These are phyloP conservation scores for Agriotes lineatus DNA, from an alignment of 2,888 invertebrate genomes.

Conservation along the genomic window DNA sequence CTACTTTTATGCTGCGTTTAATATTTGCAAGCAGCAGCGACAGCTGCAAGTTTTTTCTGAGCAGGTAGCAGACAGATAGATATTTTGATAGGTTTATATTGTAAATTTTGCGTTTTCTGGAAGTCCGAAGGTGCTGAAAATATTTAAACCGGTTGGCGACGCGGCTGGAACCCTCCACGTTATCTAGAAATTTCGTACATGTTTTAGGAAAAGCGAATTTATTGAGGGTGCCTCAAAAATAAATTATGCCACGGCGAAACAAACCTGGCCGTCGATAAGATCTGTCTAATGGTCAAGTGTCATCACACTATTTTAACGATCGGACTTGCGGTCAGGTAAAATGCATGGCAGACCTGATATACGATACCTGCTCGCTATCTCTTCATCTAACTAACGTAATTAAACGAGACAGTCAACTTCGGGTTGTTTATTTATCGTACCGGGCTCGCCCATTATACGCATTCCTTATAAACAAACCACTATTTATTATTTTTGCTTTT, in stretches of 20 bases:
- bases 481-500: slow-evolving; percentile 43
- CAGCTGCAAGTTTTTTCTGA: no score
- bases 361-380: slow-evolving; percentile 61
- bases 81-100: no score
- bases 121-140: slow-evolving; percentile 19
- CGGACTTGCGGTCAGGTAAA: slow-evolving; percentile 43
- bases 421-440: slow-evolving; percentile 46
- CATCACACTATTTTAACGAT: slow-evolving; percentile 50
- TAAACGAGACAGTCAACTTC: slow-evolving; percentile 64
- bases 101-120: no score
- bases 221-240: slow-evolving; percentile 35
- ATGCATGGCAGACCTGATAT: slow-evolving; percentile 53
- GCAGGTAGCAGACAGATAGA: no score
- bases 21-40: no score
- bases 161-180: neutral
- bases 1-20: no score
- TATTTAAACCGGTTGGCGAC: slow-evolving; percentile 4
- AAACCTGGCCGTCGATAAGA: slow-evolving; percentile 43
- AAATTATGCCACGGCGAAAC: slow-evolving; percentile 41
- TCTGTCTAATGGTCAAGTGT: slow-evolving; percentile 50
- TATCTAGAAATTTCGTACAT: slow-evolving; percentile 15
- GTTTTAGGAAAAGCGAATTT: slow-evolving; percentile 31
- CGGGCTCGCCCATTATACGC: slow-evolving; percentile 50
- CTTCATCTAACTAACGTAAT: slow-evolving; percentile 64
- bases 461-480: slow-evolving; percentile 54